Percentiles rank a stretch among this genome's conserved stretches.
These are phyloP conservation scores for Gambusia yucatana DNA, from an alignment of 2,797 vertebrate genomes.

Conservation along the genomic window DNA sequence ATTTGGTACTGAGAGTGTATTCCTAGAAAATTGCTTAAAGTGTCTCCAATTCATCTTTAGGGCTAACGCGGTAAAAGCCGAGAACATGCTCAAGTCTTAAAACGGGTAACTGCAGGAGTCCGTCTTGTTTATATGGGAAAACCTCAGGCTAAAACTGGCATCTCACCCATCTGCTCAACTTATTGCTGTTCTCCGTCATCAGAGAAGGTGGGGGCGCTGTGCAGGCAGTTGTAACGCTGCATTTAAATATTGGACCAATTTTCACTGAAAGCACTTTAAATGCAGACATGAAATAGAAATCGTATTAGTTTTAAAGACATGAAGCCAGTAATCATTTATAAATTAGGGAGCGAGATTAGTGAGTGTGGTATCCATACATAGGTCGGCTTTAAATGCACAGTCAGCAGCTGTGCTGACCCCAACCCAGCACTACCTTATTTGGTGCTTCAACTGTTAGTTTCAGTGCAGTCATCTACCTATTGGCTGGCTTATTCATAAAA, in stretches of 20 bases:
- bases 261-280: background rate
- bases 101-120: constrained; percentile 4
- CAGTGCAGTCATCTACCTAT: constrained; percentile 4
- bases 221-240: background rate
- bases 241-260: background rate
- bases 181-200: constrained; percentile 67
- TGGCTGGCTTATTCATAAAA: background rate
- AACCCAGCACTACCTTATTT: constrained; percentile 72
- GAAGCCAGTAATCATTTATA: constrained; percentile 76
- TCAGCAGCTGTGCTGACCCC: constrained; percentile 78
- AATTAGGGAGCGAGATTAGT: constrained; percentile 64
- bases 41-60: background rate
- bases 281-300: background rate
- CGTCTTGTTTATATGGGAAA: constrained; percentile 42
- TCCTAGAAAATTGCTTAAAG: background rate
- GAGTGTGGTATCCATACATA: constrained; percentile 71
- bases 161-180: constrained; percentile 63
- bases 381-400: constrained; percentile 71
- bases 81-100: constrained; percentile 9
- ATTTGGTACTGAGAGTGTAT: background rate
- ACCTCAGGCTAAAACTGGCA: constrained; percentile 68
- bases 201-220: constrained; percentile 9
- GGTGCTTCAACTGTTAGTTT: constrained; percentile 40
- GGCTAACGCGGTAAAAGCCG: background rate
- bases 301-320: background rate